These are phyloP conservation scores for Cuniculus paca DNA, from an alignment of 2,797 vertebrate genomes.

Conservation along the genomic window DNA sequence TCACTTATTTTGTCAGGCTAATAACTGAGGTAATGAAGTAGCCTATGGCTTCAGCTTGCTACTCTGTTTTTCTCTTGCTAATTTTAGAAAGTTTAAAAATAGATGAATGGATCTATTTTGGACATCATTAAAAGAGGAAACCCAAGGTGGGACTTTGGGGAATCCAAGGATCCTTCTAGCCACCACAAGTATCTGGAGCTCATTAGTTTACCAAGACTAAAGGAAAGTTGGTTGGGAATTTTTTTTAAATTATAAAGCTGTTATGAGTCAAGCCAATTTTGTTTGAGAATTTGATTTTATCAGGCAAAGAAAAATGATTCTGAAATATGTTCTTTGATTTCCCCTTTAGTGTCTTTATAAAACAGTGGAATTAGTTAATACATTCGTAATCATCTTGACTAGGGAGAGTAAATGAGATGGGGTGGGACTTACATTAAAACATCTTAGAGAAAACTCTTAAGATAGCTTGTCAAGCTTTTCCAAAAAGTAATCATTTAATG, in stretches of 20 bases:
- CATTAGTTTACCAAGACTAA: slow-evolving; percentile 76
- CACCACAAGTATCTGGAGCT: slow-evolving; percentile 76
- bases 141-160: slow-evolving; percentile 84
- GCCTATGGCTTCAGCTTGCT: slow-evolving; percentile 94
- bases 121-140: slow-evolving; percentile 89
- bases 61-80: slow-evolving; percentile 92
- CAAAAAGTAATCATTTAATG: not conserved
- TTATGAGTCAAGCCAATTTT: slow-evolving; percentile 45
- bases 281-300: slow-evolving; percentile 44
- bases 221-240: slow-evolving; percentile 75
- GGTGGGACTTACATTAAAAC: not conserved
- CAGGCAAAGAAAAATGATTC: not conserved
- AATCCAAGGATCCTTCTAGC: slow-evolving; percentile 83
- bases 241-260: slow-evolving; percentile 62
- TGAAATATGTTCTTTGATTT: slow-evolving; percentile 36
- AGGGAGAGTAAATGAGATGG: not conserved
- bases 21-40: slow-evolving; percentile 93
- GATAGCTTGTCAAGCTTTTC: not conserved
- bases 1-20: slow-evolving; percentile 93
- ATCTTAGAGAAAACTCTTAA: slow-evolving; percentile 39
- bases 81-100: slow-evolving; percentile 97
- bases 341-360: slow-evolving; percentile 1
- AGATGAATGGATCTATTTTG: slow-evolving; percentile 90
- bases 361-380: not conserved
- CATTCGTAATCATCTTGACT: not conserved